Evolutionary conservation across 2,888 invertebrate species (phyloP).

Genomic region (Cotesia congregata): DNA sequence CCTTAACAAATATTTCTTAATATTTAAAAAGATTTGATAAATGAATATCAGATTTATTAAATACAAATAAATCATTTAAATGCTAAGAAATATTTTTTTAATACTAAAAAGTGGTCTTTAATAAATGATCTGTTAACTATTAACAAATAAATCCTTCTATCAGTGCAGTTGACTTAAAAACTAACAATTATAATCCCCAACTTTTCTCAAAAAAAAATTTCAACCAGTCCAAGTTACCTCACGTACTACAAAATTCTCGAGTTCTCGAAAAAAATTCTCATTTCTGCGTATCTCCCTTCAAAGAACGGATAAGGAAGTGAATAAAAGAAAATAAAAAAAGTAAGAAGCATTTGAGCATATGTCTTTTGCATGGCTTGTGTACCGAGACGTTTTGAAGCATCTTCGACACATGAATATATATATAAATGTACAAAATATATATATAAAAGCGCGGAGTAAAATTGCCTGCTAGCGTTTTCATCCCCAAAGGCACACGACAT

Average conservation of each 20-base stretch:
- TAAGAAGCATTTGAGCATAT: conserved; percentile 66
- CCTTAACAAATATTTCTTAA: no score
- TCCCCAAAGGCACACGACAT: conserved; percentile 45
- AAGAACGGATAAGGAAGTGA: conserved; percentile 30
- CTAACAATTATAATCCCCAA: no score
- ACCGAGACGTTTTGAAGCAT: conserved; percentile 44
- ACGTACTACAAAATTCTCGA: not conserved
- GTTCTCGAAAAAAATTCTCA: not conserved
- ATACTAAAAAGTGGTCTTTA: no score
- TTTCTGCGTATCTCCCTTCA: not conserved
- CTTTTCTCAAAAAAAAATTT: no score
- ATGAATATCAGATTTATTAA: no score
- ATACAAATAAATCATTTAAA: no score
- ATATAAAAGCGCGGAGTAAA: not conserved
- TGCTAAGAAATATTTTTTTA: no score
- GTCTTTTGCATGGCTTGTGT: conserved; percentile 59
- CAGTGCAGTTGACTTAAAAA: no score
- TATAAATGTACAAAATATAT: not conserved
- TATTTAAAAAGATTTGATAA: no score
- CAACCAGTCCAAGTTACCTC: no score
- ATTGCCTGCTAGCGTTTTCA: conserved; percentile 57
- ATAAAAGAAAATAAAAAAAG: conserved; percentile 48
- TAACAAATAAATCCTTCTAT: no score
- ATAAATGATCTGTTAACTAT: no score
- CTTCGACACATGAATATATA: conserved; percentile 29